These are phyloP conservation scores for Erpetoichthys calabaricus DNA, from an alignment of 2,797 vertebrate species.

Conservation along the genomic window DNA sequence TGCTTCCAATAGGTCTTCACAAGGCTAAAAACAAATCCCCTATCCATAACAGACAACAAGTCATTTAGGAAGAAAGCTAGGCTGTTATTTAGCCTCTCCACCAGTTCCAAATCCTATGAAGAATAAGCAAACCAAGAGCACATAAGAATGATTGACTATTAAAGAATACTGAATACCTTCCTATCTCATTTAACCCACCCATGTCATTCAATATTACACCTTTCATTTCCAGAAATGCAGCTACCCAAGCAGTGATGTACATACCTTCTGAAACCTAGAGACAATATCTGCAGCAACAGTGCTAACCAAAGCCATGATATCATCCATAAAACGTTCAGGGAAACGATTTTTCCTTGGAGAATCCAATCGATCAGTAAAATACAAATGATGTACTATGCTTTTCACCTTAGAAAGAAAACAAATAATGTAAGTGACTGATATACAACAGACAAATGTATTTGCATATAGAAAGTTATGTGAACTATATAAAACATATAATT, in stretches of 20 bases:
- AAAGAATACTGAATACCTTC: neutral
- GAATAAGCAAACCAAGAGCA: slow-evolving; percentile 11
- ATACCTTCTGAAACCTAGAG: slow-evolving; percentile 92
- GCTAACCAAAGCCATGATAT: slow-evolving; percentile 88
- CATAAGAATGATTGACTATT: neutral
- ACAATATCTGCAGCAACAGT: slow-evolving; percentile 89
- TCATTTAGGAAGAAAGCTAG: slow-evolving; percentile 95
- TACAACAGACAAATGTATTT: neutral
- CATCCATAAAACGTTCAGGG: slow-evolving; percentile 97
- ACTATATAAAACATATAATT: no score
- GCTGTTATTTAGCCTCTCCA: slow-evolving; percentile 89
- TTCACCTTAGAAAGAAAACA: slow-evolving; percentile 62
- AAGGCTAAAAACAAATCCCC: slow-evolving; percentile 86
- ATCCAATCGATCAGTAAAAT: slow-evolving; percentile 87
- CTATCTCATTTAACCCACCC: slow-evolving; percentile 3
- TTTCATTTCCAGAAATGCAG: neutral
- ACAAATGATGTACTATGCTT: slow-evolving; percentile 95
- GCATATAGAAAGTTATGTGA: neutral
- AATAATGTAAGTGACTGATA: neutral
- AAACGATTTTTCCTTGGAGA: slow-evolving; percentile 84
- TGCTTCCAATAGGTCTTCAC: slow-evolving; percentile 92
- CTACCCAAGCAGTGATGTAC: neutral
- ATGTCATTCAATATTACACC: slow-evolving; percentile 3
- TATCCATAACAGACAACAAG: slow-evolving; percentile 91
- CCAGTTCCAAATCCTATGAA: slow-evolving; percentile 82